These are phyloP conservation scores for Acridotheres tristis DNA, from an alignment of 2,797 vertebrate genomes.

Conservation along the genomic window DNA sequence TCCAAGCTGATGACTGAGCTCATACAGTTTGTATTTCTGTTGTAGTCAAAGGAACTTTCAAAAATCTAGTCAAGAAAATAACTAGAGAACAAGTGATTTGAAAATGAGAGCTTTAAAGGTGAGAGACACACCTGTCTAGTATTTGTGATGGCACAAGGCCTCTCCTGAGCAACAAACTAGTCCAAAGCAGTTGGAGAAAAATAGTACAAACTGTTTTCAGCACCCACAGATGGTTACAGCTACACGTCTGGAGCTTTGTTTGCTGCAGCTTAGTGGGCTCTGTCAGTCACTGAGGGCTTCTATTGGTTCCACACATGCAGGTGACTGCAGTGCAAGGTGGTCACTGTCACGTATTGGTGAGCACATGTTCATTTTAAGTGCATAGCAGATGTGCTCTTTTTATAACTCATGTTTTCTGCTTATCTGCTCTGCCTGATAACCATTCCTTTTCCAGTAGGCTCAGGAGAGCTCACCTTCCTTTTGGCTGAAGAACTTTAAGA, in stretches of 20 bases:
- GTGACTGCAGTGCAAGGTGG: neutral
- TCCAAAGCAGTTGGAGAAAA: neutral
- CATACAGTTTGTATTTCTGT: neutral
- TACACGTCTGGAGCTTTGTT: neutral
- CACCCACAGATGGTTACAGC: neutral
- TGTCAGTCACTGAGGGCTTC: rapidly evolving
- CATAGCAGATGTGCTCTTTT: neutral
- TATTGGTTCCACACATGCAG: neutral
- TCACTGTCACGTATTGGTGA: rapidly evolving
- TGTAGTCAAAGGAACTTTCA: neutral
- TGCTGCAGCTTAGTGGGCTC: neutral
- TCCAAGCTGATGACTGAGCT: neutral
- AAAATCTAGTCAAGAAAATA: neutral
- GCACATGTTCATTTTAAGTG: neutral
- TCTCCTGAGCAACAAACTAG: neutral
- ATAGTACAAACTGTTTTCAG: neutral
- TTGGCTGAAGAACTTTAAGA: neutral
- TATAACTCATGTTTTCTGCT: neutral
- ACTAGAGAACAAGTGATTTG: neutral
- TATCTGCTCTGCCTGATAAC: neutral
- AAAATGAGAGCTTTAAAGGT: neutral
- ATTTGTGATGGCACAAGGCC: neutral
- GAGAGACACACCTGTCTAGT: neutral
- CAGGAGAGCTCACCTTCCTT: neutral
- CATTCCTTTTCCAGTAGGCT: neutral